Base-by-base conservation (phyloP, 2,797 vertebrate species). In the Sebastes nivosus region DNA sequence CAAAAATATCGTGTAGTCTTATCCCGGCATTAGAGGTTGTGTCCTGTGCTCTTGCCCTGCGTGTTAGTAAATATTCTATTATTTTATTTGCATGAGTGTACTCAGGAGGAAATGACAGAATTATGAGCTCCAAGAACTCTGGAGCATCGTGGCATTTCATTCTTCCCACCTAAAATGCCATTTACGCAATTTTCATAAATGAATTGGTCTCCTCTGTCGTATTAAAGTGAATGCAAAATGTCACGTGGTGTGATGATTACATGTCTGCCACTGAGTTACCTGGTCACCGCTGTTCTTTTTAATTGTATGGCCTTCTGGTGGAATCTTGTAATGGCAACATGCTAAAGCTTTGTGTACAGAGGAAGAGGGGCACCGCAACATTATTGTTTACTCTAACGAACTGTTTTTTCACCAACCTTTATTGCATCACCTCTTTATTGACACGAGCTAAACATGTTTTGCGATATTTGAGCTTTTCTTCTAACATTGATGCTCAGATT, bases 101-200 rank as follows among this genome's bases (percentile, higher is more conserved):
- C 14, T 6, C 20, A 25, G 32, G 10, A 20, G 8, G 14, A 59
- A 16, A 12, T 18, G 16, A 60, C 59, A 32, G 16, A 20, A 61
- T 24, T 25, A 30, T 1, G 2, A 36, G 10, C 27, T 58, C 2
- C n/a, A 52, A 5, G 4, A 58, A 8, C 67, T 65, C 34, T 38
- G 68, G 63, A 30, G 61, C 54, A 24, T 46, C 6, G 24, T 18
- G 18, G 12, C 42, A 36, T 63, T 70, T 81, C 8, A 50, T 32
- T 70, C 20, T 30, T 63, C 54, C 57, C 38, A 57, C 6, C 9
- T 32, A 24, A 86, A 75, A 84, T 75, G 55, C 4, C 25, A 54
- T 73, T 54, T 14, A 14, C 24, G 38, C 42, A 25, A 52, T 54
- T 81, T 50, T 64, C 61, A 82, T 50, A 12, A 61, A 74, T 63